Percentiles rank a stretch among this genome's conserved stretches.
Evolutionary conservation across 2,797 vertebrate genomes (phyloP).

Genomic region (Neostethus bicornis): DNA sequence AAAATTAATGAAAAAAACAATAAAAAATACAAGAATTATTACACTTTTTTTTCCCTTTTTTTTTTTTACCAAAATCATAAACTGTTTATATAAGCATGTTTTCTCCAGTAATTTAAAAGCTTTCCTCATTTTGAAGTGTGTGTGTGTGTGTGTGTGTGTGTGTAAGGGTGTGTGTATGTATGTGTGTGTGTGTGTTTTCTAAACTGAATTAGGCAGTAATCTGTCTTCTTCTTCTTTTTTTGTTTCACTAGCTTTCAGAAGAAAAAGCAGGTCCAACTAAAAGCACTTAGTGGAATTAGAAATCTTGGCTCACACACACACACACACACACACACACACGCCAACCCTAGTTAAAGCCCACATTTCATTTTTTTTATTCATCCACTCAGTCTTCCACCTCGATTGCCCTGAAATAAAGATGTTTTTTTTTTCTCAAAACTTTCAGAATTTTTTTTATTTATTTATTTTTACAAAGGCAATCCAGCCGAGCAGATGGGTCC

Average conservation of each 20-base stretch:
- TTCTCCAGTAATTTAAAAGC: neutral
- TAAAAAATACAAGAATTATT: neutral
- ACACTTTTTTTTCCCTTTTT: no score
- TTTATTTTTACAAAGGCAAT: neutral
- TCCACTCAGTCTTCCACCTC: neutral
- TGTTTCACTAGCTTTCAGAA: constrained; percentile 40
- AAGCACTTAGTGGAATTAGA: constrained; percentile 70
- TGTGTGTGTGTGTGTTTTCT: neutral
- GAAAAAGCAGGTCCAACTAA: constrained; percentile 43
- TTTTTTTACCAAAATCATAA: neutral
- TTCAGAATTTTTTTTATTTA: neutral
- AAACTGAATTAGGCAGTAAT: constrained; percentile 28
- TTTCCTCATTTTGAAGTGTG: neutral
- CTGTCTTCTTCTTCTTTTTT: constrained; percentile 46
- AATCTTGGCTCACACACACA: constrained; percentile 33
- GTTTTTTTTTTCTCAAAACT: neutral
- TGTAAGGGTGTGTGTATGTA: neutral
- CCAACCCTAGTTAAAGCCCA: neutral
- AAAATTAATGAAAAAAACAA: neutral
- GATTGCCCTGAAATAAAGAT: neutral
- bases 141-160: constrained; percentile 1
- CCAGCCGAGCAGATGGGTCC: neutral
- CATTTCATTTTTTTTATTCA: constrained; percentile 6
- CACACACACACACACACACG: constrained; percentile 13
- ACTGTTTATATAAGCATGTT: neutral